A percentile compares a stretch with the other conserved stretches of the same genome.
These are phyloP conservation scores for Perdita meconis DNA, from an alignment of 2,888 invertebrate species.

Conservation along the genomic window DNA sequence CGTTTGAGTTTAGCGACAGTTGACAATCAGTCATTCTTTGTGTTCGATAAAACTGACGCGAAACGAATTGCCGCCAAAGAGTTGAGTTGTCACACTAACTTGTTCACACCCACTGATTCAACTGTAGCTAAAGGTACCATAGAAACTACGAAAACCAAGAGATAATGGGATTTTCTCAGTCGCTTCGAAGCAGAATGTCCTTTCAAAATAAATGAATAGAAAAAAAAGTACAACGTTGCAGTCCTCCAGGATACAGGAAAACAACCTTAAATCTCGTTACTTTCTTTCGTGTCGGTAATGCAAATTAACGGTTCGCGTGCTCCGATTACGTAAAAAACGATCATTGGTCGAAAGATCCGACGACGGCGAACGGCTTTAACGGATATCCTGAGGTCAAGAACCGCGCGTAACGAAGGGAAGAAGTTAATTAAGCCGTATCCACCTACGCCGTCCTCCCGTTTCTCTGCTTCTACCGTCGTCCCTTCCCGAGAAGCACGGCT, in stretches of 20 bases:
- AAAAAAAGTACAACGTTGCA: background rate
- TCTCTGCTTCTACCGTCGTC: conserved; percentile 19
- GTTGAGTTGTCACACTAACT: no score
- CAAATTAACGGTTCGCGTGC: conserved; percentile 37
- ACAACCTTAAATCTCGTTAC: conserved; percentile 2
- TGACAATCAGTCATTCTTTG: no score
- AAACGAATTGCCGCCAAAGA: no score
- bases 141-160: no score
- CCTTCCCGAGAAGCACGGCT: background rate
- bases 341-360: conserved; percentile 9
- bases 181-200: no score
- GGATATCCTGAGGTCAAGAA: conserved; percentile 60
- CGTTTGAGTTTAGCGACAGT: no score
- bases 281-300: conserved; percentile 4
- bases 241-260: background rate
- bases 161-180: no score
- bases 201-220: background rate
- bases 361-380: conserved; percentile 48
- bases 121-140: no score
- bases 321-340: conserved; percentile 18
- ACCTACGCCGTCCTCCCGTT: conserved; percentile 53
- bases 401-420: conserved; percentile 64
- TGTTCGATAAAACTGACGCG: no score
- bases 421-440: conserved; percentile 65
- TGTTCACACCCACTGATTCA: no score